phyloP scores from a whole-genome alignment of 2,113 vertebrate species.

The Nyctibius bracteatus region DNA sequence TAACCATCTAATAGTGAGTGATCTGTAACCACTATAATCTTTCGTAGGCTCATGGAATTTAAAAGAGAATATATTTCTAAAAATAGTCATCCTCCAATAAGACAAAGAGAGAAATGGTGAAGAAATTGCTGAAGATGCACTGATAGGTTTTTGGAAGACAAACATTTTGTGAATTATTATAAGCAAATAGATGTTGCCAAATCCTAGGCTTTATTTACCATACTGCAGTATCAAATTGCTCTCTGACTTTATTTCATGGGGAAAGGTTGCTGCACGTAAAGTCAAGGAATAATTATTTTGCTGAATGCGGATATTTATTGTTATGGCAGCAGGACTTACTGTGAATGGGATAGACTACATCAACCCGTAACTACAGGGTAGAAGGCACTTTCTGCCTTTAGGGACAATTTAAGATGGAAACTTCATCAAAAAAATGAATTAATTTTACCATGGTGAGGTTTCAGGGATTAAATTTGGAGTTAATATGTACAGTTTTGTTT shows the following conservation, averaged over 20 bases:
- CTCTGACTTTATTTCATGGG: not conserved
- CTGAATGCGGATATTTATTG: not conserved
- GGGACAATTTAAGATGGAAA: not conserved
- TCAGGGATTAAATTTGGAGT: not conserved
- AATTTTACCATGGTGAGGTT: not conserved
- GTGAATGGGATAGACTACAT: not conserved
- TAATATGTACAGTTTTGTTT: not conserved
- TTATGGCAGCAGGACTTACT: not conserved
- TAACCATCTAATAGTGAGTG: not conserved
- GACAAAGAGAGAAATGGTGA: not conserved
- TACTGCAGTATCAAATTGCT: not conserved
- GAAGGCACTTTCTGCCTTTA: not conserved
- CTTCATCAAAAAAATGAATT: not conserved
- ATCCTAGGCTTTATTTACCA: not conserved
- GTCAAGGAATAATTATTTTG: not conserved
- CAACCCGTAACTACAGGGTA: not conserved
- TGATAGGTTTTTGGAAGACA: not conserved
- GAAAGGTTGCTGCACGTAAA: not conserved
- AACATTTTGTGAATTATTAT: not conserved
- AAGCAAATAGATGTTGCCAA: not conserved
- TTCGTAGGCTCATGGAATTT: not conserved
- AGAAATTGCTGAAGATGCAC: not conserved
- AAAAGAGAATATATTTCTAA: not conserved
- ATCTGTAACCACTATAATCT: not conserved
- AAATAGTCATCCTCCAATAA: not conserved